Evolutionary conservation across 2,113 vertebrate genomes (phyloP), one percentile per base, ranked within the genome.

Genomic region (Glaucomys volans): DNA sequence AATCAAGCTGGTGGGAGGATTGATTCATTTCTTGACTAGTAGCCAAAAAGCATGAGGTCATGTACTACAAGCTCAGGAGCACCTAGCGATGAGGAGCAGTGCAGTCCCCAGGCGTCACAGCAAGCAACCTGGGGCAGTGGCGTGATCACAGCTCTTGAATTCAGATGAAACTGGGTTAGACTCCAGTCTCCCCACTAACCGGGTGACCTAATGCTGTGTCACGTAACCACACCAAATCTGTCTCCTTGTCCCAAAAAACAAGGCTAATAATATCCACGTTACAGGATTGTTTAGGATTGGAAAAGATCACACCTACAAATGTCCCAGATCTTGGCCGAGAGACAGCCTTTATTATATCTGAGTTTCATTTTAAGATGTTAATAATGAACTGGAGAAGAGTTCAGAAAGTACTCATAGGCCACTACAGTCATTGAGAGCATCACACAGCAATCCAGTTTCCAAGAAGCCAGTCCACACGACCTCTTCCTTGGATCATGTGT

Each of bases 31-130:
- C 81, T 95, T 97, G 81, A 92, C 81, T 71, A 11, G 93, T 89
- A 94, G 87, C 94, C 96, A 92, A 83, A 83, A 95, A 92, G 50
- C 35, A 94, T 95, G 95, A 98, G 72, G 92, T 97, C 92, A 97
- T 82, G 44, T 6, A 83, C 50, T 79, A 50, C 40, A 85, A 89
- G 94, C 71, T 47, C 62, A 72, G 50, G 90, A 90, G 37, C 83
- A 95, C 62, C 82, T 93, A 87, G 35, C 52, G 93, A 86, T 79
- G 94, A 50, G 28, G 93, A 94, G 42, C n/a, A 76, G 88, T 50
- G 14, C 35, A 79, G 11, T 26, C 79, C 52, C 40, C 76, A 69
- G 30, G 1, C 37, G 81, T 50, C 88, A 74, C 40, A 44, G 42
- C 17, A 88, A 50, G 59, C 50, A 76, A 40, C n/a, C 16, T 7